Conservation (phyloP, 2,797 vertebrate species). For the Todus mexicanus region DNA sequence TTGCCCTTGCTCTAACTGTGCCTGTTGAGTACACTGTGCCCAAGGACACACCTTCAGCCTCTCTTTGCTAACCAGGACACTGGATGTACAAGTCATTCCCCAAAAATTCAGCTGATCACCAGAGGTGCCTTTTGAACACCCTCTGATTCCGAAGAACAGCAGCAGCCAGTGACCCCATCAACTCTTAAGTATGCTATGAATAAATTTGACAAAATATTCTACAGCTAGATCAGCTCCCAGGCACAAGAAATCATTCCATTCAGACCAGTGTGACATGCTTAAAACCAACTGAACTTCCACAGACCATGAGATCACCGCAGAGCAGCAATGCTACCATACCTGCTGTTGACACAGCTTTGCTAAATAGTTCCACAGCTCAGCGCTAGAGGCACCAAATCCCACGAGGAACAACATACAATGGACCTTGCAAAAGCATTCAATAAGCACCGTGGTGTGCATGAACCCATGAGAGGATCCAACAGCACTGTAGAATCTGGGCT, state of each 20-base stretch:
- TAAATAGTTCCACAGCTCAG: not conserved
- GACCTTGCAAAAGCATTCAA: constrained; percentile 3
- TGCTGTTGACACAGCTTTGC: not conserved
- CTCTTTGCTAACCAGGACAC: not conserved
- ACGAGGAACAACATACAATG: not conserved
- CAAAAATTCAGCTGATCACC: not conserved
- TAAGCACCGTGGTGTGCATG: constrained; percentile 34
- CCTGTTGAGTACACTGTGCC: not conserved
- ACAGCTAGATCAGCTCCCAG: not conserved
- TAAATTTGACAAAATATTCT: not conserved
- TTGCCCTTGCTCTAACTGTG: not conserved
- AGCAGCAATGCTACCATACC: not conserved
- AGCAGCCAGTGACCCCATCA: not conserved
- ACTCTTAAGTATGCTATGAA: accelerated
- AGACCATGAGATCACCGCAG: not conserved
- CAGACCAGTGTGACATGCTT: not conserved
- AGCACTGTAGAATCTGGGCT: not conserved
- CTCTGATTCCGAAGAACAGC: not conserved
- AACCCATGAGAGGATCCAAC: constrained; percentile 23
- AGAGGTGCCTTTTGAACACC: not conserved
- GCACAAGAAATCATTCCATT: not conserved
- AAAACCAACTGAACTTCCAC: not conserved
- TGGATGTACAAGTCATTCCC: not conserved
- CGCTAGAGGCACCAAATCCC: constrained; percentile 49
- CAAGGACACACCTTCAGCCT: not conserved